Conservation (phyloP, 2,797 vertebrate species). For the Trematomus bernacchii region DNA sequence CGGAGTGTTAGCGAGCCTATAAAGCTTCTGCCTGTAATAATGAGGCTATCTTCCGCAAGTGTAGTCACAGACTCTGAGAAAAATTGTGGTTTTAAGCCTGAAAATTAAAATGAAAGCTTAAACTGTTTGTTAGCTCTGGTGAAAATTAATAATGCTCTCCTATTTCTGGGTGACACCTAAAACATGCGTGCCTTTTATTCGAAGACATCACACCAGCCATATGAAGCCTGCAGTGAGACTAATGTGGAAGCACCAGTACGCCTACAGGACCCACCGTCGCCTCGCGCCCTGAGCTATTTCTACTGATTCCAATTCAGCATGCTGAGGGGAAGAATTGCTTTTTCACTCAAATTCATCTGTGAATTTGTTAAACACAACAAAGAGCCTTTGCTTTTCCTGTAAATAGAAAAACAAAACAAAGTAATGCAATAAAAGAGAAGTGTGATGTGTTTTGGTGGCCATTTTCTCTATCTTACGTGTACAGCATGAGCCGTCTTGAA, state of each 20-base stretch:
- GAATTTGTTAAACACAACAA: constrained; percentile 23
- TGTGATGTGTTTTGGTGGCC: constrained; percentile 18
- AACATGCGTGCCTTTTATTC: constrained; percentile 22
- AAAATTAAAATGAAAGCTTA: constrained; percentile 9
- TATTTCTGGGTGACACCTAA: constrained; percentile 19
- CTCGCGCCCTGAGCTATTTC: constrained; percentile 42
- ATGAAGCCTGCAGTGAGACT: constrained; percentile 44
- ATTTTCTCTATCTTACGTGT: constrained; percentile 32
- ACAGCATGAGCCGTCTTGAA: constrained; percentile 31
- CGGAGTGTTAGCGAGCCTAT: constrained; percentile 46
- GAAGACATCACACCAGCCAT: constrained; percentile 14
- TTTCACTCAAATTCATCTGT: constrained; percentile 41
- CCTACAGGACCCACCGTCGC: constrained; percentile 45
- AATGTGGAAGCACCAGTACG: constrained; percentile 47
- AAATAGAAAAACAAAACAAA: constrained; percentile 15
- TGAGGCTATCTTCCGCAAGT: constrained; percentile 54
- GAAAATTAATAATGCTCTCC: constrained; percentile 37
- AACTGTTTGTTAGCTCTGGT: constrained; percentile 19
- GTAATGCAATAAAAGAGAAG: constrained; percentile 6
- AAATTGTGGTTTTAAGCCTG: constrained; percentile 2
- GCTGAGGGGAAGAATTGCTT: constrained; percentile 33
- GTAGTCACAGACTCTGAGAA: constrained; percentile 11
- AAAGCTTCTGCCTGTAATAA: constrained; percentile 59
- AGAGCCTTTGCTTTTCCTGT: constrained; percentile 21
- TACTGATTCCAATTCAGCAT: constrained; percentile 49